Base-by-base conservation (phyloP, 2,888 invertebrate genomes). In the Melanophora roralis region DNA sequence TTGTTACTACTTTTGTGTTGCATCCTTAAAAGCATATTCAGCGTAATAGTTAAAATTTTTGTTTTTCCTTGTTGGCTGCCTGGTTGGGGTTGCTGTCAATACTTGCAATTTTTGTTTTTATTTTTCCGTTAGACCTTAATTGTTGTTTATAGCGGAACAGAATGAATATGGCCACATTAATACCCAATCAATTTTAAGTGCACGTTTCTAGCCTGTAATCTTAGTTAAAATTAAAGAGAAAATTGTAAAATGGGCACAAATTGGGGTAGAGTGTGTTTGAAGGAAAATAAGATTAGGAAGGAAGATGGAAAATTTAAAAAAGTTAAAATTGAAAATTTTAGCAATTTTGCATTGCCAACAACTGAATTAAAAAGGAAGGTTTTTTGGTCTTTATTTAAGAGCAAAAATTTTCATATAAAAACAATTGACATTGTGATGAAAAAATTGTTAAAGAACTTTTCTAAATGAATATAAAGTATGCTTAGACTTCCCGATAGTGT, bases 71-170 rank as follows among this genome's bases (percentile, higher is more conserved):
- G 49, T 3, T 23, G 49, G 23, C 12, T 16, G 27, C 7, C 45
- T 47, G 14, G 45, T 45, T 57, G 38, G 21, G 6, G 27, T 6
- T 27, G 27, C 43, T 72, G 64, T 73, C 72, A 73, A 73, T 73
- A 64, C 55, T 64, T 59, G 49, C 36, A 38, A 64, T 64, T 64
- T 55, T 36, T 27, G n/a, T n/a, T n/a, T n/a, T n/a, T 27, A 5
- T 27, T 27, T 27, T 27, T 27, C 6, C 27, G 45, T 40, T 38
- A 40, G n/a, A 40, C 40, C 57, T 57, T 73, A 65, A 73, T 65
- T 65, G 51, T 71, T 60, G 49, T 65, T 73, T 73, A 49, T 57
- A 16, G 23, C 53, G 34, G 7, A 47, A 73, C 32, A 57, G 32
- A 47, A 55, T 40, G 55, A 12, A 21, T 57, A 47, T 57, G 64